Percentiles rank a stretch among this genome's conserved stretches.
phyloP scores from a whole-genome alignment of 2,113 vertebrate species.

The Vombatus ursinus region DNA sequence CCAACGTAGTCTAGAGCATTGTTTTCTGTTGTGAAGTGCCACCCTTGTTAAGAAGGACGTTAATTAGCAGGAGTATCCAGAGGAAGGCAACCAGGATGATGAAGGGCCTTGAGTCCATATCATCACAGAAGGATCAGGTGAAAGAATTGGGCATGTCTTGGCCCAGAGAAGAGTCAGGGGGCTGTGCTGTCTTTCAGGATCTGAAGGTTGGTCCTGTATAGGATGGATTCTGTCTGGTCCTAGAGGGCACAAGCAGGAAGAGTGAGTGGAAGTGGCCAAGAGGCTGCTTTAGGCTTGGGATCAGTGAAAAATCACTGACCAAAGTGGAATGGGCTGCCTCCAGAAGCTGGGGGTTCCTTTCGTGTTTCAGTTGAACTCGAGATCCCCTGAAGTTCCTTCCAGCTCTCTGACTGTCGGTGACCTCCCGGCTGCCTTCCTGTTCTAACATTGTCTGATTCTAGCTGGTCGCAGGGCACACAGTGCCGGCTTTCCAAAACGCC shows the following conservation, averaged over 20 bases:
- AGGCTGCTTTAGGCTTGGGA: neutral
- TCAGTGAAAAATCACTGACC: neutral
- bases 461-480: conserved; percentile 3
- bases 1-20: neutral
- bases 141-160: neutral
- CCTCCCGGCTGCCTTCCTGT: neutral
- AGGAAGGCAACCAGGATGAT: neutral
- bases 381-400: neutral
- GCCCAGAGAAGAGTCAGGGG: neutral
- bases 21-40: neutral
- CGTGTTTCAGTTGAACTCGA: neutral
- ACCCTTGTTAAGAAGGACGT: neutral
- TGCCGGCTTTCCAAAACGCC: conserved; percentile 5
- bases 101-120: neutral
- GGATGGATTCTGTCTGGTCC: neutral
- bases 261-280: neutral
- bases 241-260: neutral
- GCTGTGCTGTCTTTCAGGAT: too few species aligned
- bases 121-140: neutral
- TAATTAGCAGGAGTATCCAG: neutral
- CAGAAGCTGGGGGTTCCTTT: neutral
- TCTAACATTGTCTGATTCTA: neutral
- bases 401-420: neutral
- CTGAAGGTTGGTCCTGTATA: neutral
- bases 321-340: neutral